Evolutionary conservation across 2,888 invertebrate species (phyloP).

Genomic region (Tupiocoris notatus): DNA sequence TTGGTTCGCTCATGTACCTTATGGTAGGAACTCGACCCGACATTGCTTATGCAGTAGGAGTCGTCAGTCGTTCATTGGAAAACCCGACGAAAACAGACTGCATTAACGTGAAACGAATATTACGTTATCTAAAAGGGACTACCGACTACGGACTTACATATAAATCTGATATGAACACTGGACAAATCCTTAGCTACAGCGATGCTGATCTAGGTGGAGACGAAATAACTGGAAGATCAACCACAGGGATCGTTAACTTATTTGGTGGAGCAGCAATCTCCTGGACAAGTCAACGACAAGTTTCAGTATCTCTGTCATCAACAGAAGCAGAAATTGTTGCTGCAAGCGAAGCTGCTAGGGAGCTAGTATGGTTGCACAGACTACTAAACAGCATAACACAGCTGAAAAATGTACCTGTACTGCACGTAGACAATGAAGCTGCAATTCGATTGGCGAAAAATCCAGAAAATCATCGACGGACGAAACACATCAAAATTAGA

Average conservation of each 20-base stretch:
- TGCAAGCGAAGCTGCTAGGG: conserved; percentile 22
- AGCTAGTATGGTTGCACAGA: conserved; percentile 23
- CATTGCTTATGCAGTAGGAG: conserved; percentile 39
- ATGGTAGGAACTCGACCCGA: conserved; percentile 32
- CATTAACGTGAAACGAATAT: conserved; percentile 30
- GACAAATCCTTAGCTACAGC: conserved; percentile 45
- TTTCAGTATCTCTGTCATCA: background rate
- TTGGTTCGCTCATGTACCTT: conserved; percentile 30
- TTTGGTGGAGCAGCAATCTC: background rate
- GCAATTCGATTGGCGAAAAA: no score
- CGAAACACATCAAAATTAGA: conserved; percentile 26
- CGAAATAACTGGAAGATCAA: background rate
- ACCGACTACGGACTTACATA: conserved; percentile 28
- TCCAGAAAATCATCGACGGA: conserved; percentile 26
- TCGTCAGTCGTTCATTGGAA: conserved; percentile 1
- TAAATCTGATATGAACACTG: background rate
- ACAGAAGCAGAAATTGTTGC: conserved; percentile 16
- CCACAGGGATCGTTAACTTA: background rate
- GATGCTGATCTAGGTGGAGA: conserved; percentile 49
- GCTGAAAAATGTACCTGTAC: background rate
- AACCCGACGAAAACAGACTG: conserved; percentile 3
- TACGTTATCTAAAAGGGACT: conserved; percentile 43
- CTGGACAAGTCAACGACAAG: conserved; percentile 17
- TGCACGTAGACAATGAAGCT: conserved; percentile 29
- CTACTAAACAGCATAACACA: background rate